These are phyloP conservation scores for Aphidius colemani DNA, from an alignment of 2,888 invertebrate genomes.

Conservation along the genomic window DNA sequence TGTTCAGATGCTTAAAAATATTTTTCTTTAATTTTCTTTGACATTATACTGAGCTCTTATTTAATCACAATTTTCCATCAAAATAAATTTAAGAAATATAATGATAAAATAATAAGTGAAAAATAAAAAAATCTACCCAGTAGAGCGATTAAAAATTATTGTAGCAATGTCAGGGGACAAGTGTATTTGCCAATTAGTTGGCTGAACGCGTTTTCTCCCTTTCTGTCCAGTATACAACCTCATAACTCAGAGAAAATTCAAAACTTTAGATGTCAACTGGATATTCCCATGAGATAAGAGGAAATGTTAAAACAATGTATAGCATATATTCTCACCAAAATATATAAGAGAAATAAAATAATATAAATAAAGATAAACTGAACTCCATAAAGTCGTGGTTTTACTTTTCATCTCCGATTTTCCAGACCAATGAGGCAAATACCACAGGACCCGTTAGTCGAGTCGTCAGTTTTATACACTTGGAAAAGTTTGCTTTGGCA, in stretches of 20 bases:
- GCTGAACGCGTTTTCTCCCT: slow-evolving; percentile 21
- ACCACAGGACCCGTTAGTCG: slow-evolving; percentile 14
- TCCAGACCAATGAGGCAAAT: slow-evolving; percentile 18
- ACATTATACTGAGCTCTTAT: too few species aligned
- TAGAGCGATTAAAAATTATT: slow-evolving; percentile 10
- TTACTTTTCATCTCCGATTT: slow-evolving; percentile 22
- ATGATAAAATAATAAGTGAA: not conserved
- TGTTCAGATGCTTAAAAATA: not conserved
- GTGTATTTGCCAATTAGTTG: slow-evolving; percentile 34
- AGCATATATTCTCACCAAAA: not conserved
- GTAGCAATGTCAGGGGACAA: not conserved
- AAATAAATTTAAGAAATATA: too few species aligned
- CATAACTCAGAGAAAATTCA: not conserved
- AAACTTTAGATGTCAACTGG: slow-evolving; percentile 12
- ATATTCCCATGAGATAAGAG: slow-evolving; percentile 16
- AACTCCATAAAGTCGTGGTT: slow-evolving; percentile 12
- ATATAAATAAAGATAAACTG: slow-evolving; percentile 14
- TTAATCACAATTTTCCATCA: too few species aligned
- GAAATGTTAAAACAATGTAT: slow-evolving; percentile 10
- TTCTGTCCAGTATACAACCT: not conserved
- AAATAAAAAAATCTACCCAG: not conserved
- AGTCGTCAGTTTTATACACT: slow-evolving; percentile 15
- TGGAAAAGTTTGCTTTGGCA: slow-evolving; percentile 18
- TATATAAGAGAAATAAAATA: not conserved
- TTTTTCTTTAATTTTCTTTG: too few species aligned